Conservation (phyloP, 2,888 invertebrate genomes). For the Chaetogeoica ovagalla region DNA sequence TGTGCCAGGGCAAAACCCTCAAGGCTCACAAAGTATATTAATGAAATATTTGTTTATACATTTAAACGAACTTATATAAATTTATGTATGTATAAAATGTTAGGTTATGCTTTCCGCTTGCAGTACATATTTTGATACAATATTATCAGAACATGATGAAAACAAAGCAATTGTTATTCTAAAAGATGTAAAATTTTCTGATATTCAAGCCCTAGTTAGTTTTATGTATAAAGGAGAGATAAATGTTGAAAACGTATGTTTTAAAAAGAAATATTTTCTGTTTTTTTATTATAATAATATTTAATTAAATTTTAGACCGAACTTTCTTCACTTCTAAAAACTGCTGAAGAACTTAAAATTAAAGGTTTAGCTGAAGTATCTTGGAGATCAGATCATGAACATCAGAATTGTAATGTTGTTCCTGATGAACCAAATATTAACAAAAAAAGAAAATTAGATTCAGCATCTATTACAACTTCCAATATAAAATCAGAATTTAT, state of each 20-base stretch:
- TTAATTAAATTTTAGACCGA: slow-evolving; percentile 69
- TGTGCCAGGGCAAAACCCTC: slow-evolving; percentile 80
- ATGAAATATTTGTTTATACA: not conserved
- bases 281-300: not conserved
- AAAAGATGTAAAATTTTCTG: slow-evolving; percentile 88
- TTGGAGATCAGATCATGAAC: slow-evolving; percentile 65
- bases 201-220: slow-evolving; percentile 85
- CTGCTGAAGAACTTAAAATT: slow-evolving; percentile 87
- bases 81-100: slow-evolving; percentile 53
- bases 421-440: slow-evolving; percentile 28
- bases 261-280: not conserved
- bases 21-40: slow-evolving; percentile 69
- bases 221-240: slow-evolving; percentile 97
- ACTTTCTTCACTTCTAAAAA: slow-evolving; percentile 82
- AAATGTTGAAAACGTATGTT: slow-evolving; percentile 87
- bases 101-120: slow-evolving; percentile 89
- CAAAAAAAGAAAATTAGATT: slow-evolving; percentile 45
- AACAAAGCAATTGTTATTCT: slow-evolving; percentile 82
- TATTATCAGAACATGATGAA: slow-evolving; percentile 79
- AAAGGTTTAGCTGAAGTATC: slow-evolving; percentile 90
- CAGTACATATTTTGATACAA: slow-evolving; percentile 86
- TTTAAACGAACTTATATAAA: not conserved
- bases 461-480: slow-evolving; percentile 10
- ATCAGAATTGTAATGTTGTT: slow-evolving; percentile 54
- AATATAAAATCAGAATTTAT: slow-evolving; percentile 37